Evolutionary conservation across 2,113 vertebrate genomes (phyloP).

Genomic region (Trogon surrucura): DNA sequence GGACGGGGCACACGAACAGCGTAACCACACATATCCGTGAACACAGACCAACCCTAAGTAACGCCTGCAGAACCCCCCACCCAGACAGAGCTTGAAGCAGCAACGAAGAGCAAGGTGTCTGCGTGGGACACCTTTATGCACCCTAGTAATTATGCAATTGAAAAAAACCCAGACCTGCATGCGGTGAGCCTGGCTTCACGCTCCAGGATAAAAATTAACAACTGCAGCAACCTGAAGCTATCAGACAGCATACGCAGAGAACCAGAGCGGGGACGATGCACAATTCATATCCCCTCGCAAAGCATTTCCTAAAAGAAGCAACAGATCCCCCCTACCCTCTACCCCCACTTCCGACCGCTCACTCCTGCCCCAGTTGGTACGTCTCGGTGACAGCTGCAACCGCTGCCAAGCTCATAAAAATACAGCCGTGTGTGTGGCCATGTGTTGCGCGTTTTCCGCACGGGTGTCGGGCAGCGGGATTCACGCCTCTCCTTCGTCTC

Average conservation of each 20-base stretch:
- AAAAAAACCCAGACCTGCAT: not conserved
- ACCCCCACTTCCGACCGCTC: not conserved
- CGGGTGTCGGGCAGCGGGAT: not conserved
- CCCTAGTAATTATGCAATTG: fast-evolving
- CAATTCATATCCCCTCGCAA: fast-evolving
- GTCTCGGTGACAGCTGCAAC: not conserved
- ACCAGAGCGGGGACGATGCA: fast-evolving
- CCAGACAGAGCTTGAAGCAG: not conserved
- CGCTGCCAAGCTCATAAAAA: not conserved
- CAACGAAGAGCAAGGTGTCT: fast-evolving
- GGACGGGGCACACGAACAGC: not conserved
- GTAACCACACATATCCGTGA: not conserved
- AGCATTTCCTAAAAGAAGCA: not conserved
- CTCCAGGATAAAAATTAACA: not conserved
- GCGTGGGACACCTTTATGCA: not conserved
- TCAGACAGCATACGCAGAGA: fast-evolving
- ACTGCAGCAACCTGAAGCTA: not conserved
- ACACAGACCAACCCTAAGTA: not conserved
- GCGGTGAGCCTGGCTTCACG: not conserved
- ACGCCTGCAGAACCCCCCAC: fast-evolving
- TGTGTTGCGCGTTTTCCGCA: not conserved
- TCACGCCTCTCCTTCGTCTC: not conserved
- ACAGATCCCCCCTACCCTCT: not conserved
- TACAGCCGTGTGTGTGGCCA: not conserved
- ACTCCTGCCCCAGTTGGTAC: not conserved